Base-by-base conservation (phyloP, 2,797 vertebrate genomes). In the Coregonus sp. region DNA sequence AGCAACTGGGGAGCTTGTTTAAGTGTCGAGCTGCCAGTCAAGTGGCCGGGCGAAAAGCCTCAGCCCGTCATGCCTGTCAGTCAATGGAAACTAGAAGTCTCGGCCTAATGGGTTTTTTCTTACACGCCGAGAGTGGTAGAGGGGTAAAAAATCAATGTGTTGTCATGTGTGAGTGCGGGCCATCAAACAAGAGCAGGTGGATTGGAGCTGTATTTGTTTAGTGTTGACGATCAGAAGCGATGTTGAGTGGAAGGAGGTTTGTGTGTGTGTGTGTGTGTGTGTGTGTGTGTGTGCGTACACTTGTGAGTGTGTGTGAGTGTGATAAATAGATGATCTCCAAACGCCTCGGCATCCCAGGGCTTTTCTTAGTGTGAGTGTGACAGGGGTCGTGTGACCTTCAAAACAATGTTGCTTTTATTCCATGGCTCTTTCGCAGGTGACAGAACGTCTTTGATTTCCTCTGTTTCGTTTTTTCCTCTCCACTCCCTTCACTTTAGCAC, bases 1-100 rank as follows among this genome's bases (percentile, higher is more conserved):
- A 97, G 97, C 97, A 97, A 96, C 96, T 95, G 96, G 95, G 97
- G 96, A 96, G 96, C 97, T 99, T 99, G 97, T 99, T 99, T 99
- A 98, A 98, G 94, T 98, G 97, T 98, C 96, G 95, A 96, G 93
- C 96, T 98, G 98, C 96, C 98, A 97, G 95, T 99, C 98, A 98
- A 93, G 90, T 91, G 90, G 92, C 95, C 93, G 94, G 95, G 96
- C 95, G 96, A 96, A 97, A 96, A 98, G 96, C 97, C 95, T 94
- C 94, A 93, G 95, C 95, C 96, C 97, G 97, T 98, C 97, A 90
- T 88, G 95, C 96, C 96, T 95, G 98, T 98, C 98, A 99, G 96
- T 99, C 98, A 99, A 93, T 95, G 97, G 97, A 97, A 97, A 99
- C 96, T 95, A 97, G 96, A 97, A 96, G 96, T 98, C 97, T 98